These are phyloP conservation scores for Lanistes nyassanus DNA, from an alignment of 1,140 invertebrate genomes.

Conservation along the genomic window DNA sequence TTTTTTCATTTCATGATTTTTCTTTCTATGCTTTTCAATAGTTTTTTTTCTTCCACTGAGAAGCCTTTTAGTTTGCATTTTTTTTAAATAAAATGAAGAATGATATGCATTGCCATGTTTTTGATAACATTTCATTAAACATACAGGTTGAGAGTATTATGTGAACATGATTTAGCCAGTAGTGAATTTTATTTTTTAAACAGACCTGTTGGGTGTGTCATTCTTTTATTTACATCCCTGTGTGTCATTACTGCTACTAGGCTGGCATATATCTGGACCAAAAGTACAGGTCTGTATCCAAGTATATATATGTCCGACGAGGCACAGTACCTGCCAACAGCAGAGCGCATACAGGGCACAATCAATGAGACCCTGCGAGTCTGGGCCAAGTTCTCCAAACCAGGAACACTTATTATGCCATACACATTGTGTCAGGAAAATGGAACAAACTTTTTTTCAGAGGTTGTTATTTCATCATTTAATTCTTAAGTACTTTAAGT, in stretches of 20 bases:
- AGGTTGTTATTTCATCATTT: conserved; percentile 13
- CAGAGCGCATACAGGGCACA: conserved; percentile 1
- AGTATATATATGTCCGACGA: conserved; percentile 36
- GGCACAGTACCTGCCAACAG: neutral
- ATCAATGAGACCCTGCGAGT: conserved; percentile 42
- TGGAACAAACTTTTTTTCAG: conserved; percentile 26
- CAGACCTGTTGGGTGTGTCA: neutral
- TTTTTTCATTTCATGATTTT: too few relatives aligned
- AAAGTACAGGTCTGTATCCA: conserved; percentile 40
- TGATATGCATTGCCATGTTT: too few relatives aligned
- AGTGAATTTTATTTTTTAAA: too few relatives aligned
- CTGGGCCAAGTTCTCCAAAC: conserved; percentile 29
- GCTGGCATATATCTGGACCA: conserved; percentile 28
- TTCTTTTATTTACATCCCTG: neutral
- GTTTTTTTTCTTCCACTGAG: too few relatives aligned
- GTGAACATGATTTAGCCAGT: too few relatives aligned
- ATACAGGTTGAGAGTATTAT: too few relatives aligned
- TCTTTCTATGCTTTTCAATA: too few relatives aligned
- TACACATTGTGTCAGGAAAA: conserved; percentile 33
- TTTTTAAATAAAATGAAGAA: too few relatives aligned
- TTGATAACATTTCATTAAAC: too few relatives aligned
- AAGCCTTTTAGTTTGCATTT: too few relatives aligned
- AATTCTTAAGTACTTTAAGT: neutral
- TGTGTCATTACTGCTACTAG: neutral
- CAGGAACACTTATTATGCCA: conserved; percentile 31